A percentile compares a stretch with the other conserved stretches of the same genome.
phyloP scores from a whole-genome alignment of 1,140 invertebrate species.

The Aphis gossypii region DNA sequence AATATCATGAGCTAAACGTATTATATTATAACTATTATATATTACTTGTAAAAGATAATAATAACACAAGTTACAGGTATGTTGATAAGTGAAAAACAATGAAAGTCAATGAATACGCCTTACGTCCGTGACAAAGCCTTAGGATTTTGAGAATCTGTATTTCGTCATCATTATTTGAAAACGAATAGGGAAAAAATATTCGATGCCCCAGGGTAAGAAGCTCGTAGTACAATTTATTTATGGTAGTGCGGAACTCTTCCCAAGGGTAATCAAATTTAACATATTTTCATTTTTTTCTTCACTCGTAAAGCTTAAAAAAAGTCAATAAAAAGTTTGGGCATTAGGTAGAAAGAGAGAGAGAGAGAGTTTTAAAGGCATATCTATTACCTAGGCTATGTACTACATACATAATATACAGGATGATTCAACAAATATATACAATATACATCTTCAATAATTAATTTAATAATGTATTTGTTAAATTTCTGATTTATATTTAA shows the following conservation, averaged over 20 bases:
- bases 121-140: neutral
- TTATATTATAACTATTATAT: neutral
- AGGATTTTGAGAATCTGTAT: neutral
- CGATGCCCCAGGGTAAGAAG: slow-evolving; percentile 36
- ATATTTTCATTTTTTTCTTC: slow-evolving; percentile 46
- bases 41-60: neutral
- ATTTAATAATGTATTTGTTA: neutral
- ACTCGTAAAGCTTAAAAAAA: slow-evolving; percentile 13
- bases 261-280: slow-evolving; percentile 56
- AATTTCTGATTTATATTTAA: neutral
- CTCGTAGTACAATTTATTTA: slow-evolving; percentile 49
- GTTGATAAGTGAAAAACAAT: neutral
- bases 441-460: neutral
- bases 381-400: neutral
- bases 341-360: neutral
- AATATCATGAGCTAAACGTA: neutral
- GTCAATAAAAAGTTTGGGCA: slow-evolving; percentile 34
- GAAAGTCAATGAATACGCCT: neutral
- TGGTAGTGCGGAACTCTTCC: slow-evolving; percentile 32
- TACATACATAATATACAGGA: neutral
- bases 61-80: neutral
- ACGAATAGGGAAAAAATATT: slow-evolving; percentile 47
- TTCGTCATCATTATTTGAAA: slow-evolving; percentile 43
- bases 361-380: neutral
- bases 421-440: neutral